Conservation (phyloP, 2,113 vertebrate species). For the Neotoma lepida region DNA sequence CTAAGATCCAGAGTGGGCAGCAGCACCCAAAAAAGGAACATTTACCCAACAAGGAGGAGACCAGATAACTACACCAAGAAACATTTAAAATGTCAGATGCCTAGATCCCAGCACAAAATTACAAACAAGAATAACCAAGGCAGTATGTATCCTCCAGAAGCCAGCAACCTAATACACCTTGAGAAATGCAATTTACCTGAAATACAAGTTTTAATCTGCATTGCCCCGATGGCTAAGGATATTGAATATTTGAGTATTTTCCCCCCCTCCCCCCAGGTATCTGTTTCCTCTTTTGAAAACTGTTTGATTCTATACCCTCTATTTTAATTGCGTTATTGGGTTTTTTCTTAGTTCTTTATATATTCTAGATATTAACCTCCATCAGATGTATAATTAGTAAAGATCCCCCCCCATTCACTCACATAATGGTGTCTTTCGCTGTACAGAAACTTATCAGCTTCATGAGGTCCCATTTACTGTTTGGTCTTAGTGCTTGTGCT, state of each 20-base stretch:
- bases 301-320: background rate
- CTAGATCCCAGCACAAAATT: background rate
- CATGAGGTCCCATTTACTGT: background rate
- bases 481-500: background rate
- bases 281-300: background rate
- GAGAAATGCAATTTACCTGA: background rate
- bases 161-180: background rate
- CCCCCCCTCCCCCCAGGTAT: too few relatives aligned
- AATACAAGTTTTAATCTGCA: background rate
- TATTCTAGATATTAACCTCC: background rate
- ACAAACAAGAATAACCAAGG: background rate
- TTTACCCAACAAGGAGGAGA: background rate
- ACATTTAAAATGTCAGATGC: background rate
- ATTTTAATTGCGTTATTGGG: background rate
- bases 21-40: background rate
- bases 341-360: background rate
- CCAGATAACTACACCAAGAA: background rate
- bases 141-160: background rate
- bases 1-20: background rate
- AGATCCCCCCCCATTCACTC: background rate
- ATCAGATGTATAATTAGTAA: background rate
- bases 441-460: background rate
- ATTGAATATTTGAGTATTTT: background rate
- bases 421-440: background rate
- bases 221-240: background rate